Conservation (phyloP, 2,888 invertebrate species). For the Hirtodrosophila duncani region DNA sequence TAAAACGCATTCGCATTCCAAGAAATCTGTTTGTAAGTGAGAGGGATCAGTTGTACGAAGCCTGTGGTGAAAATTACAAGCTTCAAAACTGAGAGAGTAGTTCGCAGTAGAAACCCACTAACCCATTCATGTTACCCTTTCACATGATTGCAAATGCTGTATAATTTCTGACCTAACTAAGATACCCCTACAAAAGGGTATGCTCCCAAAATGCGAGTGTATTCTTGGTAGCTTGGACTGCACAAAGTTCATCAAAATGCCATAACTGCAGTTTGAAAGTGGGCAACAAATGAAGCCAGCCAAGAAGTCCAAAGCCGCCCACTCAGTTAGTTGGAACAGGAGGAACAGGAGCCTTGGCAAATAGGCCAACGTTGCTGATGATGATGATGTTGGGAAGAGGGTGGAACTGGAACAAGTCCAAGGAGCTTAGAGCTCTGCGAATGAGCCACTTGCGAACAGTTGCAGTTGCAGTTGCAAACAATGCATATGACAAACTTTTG, state of each 20-base stretch:
- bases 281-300: constrained; percentile 38
- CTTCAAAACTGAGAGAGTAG: too few relatives aligned
- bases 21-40: too few relatives aligned
- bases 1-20: too few relatives aligned
- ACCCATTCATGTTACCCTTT: too few relatives aligned
- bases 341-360: constrained; percentile 26
- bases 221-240: too few relatives aligned
- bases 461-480: constrained; percentile 51
- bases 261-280: constrained; percentile 39
- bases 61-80: too few relatives aligned
- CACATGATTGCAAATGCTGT: too few relatives aligned
- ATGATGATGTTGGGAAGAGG: constrained; percentile 19
- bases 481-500: constrained; percentile 74
- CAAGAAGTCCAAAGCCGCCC: constrained; percentile 17
- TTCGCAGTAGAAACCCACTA: too few relatives aligned
- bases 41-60: too few relatives aligned
- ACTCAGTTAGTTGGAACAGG: constrained; percentile 9
- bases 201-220: too few relatives aligned
- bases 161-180: too few relatives aligned
- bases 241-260: constrained; percentile 62
- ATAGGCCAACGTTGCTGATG: constrained; percentile 23
- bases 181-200: too few relatives aligned
- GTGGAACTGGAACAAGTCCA: not conserved
- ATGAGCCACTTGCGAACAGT: constrained; percentile 52
- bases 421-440: constrained; percentile 34